Conservation (phyloP, 2,797 vertebrate genomes). For the Acipenser transmontanus region DNA sequence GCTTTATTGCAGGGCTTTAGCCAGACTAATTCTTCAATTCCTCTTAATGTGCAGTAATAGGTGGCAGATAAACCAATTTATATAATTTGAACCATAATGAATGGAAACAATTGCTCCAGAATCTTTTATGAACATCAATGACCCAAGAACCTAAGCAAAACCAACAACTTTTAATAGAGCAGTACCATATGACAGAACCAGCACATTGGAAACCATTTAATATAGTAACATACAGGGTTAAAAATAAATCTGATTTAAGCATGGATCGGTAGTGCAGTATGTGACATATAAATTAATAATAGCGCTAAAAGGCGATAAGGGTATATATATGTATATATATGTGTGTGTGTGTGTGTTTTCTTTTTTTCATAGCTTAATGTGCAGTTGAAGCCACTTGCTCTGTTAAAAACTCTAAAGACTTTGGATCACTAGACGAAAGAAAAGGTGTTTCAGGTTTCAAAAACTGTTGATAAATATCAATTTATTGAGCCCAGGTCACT, state of each 20-base stretch:
- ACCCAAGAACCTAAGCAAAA: slow-evolving; percentile 4
- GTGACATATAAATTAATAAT: neutral
- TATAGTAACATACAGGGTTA: neutral
- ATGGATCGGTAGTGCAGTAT: neutral
- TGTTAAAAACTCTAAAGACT: too few species aligned
- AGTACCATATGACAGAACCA: neutral
- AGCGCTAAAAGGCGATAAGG: too few species aligned
- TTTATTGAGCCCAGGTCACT: too few species aligned
- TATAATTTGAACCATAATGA: slow-evolving; percentile 13
- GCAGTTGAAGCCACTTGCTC: too few species aligned
- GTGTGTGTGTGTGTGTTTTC: too few species aligned
- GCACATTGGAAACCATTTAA: too few species aligned
- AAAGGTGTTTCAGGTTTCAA: too few species aligned
- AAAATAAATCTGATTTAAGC: neutral
- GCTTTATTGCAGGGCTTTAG: slow-evolving; percentile 14
- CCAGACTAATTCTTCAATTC: slow-evolving; percentile 10
- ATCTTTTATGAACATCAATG: slow-evolving; percentile 6
- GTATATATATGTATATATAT: too few species aligned
- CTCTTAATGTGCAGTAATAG: slow-evolving; percentile 30
- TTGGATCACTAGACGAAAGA: too few species aligned
- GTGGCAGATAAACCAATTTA: slow-evolving; percentile 18
- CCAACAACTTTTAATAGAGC: slow-evolving; percentile 21
- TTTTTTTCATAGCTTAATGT: too few species aligned
- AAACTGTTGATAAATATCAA: too few species aligned
- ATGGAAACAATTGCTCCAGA: slow-evolving; percentile 17